These are phyloP conservation scores for Drosophila ohnishii DNA, from an alignment of 1,140 invertebrate species.

Conservation along the genomic window DNA sequence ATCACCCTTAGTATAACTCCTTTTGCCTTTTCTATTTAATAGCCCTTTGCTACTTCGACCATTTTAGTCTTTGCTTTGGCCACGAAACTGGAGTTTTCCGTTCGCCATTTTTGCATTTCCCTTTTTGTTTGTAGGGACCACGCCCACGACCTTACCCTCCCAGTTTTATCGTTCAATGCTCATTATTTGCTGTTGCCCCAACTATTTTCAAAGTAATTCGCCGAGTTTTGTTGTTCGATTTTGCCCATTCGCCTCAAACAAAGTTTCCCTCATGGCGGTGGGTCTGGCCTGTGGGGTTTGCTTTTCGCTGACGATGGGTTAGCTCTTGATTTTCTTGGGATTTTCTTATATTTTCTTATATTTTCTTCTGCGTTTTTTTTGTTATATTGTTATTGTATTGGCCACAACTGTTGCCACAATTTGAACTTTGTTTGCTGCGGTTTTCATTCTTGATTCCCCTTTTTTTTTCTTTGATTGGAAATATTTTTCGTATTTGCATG, in stretches of 20 bases:
- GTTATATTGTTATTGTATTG: slow-evolving; percentile 63
- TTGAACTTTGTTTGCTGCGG: slow-evolving; percentile 62
- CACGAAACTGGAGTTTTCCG: slow-evolving; percentile 23
- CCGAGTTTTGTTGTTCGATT: slow-evolving; percentile 70
- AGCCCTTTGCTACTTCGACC: slow-evolving; percentile 10
- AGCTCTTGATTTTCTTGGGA: slow-evolving; percentile 33
- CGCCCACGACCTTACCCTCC: slow-evolving; percentile 27
- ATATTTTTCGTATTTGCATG: slow-evolving; percentile 45
- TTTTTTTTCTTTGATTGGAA: slow-evolving; percentile 39
- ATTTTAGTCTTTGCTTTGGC: slow-evolving; percentile 43
- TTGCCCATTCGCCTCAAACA: slow-evolving; percentile 17
- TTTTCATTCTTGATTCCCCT: slow-evolving; percentile 43
- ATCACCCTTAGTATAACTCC: slow-evolving; percentile 7
- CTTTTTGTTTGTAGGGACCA: slow-evolving; percentile 27
- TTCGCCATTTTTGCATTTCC: slow-evolving; percentile 46
- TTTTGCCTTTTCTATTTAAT: slow-evolving; percentile 9
- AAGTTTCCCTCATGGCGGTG: slow-evolving; percentile 31
- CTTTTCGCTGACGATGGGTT: slow-evolving; percentile 15
- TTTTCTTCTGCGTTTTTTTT: slow-evolving; percentile 13
- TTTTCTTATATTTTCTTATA: slow-evolving; percentile 26
- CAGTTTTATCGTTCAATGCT: slow-evolving; percentile 64
- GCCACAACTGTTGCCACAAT: slow-evolving; percentile 61
- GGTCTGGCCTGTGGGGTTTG: slow-evolving; percentile 12
- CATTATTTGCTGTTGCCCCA: slow-evolving; percentile 59
- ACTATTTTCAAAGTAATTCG: slow-evolving; percentile 73